Evolutionary conservation across 2,888 invertebrate species (phyloP).

Genomic region (Hyppa rectilinea): DNA sequence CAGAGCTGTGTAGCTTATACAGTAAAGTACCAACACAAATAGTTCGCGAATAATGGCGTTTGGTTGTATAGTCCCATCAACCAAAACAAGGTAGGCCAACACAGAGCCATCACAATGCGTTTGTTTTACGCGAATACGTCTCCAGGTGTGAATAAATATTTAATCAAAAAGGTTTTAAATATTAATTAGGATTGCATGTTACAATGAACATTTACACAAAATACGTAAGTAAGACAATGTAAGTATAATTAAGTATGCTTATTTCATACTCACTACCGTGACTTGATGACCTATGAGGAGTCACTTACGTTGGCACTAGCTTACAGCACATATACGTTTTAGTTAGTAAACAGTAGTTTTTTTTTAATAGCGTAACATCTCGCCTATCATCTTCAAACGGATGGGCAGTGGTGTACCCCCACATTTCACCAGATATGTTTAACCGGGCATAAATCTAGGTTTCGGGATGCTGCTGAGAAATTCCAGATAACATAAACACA

Average conservation of each 20-base stretch:
- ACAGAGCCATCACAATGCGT: not conserved
- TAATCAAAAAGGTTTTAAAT: slow-evolving; percentile 6
- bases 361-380: no score
- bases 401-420: no score
- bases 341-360: not conserved
- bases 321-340: not conserved
- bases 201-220: slow-evolving; percentile 29
- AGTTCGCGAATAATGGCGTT: not conserved
- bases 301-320: slow-evolving; percentile 15
- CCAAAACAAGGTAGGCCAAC: not conserved
- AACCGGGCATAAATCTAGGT: no score
- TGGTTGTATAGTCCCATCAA: not conserved
- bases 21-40: not conserved
- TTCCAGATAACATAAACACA: no score
- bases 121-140: not conserved
- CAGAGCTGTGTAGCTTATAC: not conserved
- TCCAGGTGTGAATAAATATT: not conserved
- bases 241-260: slow-evolving; percentile 35
- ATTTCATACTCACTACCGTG: slow-evolving; percentile 26
- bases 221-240: slow-evolving; percentile 28
- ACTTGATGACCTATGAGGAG: slow-evolving; percentile 40
- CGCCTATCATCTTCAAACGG: no score
- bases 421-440: no score
- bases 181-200: slow-evolving; percentile 31
- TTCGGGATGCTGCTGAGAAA: no score